Percentiles rank a stretch among this genome's conserved stretches.
Evolutionary conservation across 2,113 vertebrate genomes (phyloP).

Genomic region (Oreochromis tanganicae): DNA sequence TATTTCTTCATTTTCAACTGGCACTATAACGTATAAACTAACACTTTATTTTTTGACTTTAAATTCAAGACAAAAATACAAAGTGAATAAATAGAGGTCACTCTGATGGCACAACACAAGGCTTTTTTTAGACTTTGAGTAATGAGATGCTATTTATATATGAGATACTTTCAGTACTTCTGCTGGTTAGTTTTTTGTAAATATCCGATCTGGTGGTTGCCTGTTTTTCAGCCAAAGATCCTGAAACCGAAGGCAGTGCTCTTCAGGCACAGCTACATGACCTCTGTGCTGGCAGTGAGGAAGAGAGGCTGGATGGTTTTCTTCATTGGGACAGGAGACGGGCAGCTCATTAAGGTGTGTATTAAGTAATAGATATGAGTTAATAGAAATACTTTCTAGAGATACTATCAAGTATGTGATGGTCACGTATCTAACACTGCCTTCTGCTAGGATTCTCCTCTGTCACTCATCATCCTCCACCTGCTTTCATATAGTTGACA

Average conservation of each 20-base stretch:
- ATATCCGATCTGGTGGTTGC: rapidly evolving
- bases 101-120: rapidly evolving
- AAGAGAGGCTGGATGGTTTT: constrained; percentile 76
- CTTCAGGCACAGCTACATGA: constrained; percentile 75
- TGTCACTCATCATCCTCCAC: not conserved
- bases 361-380: not conserved
- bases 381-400: not conserved
- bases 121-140: not conserved
- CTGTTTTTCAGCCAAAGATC: not conserved
- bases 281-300: constrained; percentile 79
- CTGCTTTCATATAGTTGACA: not conserved
- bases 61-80: not conserved
- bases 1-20: not conserved
- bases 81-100: not conserved
- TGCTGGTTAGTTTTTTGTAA: not conserved
- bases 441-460: not conserved
- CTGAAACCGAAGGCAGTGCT: constrained; percentile 58
- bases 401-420: rapidly evolving
- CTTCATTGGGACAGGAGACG: constrained; percentile 82
- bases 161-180: rapidly evolving
- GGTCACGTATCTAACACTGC: not conserved
- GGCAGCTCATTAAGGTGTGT: constrained; percentile 85
- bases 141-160: not conserved
- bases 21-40: not conserved
- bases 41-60: not conserved